Evolutionary conservation across 1,140 invertebrate genomes (phyloP), one percentile per base, ranked within the genome.

Genomic region (Pogonomyrmex barbatus): DNA sequence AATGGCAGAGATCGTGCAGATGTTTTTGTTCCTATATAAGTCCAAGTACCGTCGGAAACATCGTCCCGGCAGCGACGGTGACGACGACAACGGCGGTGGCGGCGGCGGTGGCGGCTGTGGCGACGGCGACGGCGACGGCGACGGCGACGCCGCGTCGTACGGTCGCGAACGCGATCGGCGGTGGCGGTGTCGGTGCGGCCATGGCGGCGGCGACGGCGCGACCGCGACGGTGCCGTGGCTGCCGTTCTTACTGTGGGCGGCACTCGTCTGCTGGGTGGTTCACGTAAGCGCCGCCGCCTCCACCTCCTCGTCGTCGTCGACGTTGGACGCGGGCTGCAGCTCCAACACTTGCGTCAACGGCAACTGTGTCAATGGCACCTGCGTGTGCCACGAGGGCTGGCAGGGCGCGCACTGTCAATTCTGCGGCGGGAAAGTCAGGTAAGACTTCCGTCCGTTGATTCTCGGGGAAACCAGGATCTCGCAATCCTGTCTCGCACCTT

Each of bases 391-490:
- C 92, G 97, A 98, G 93, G 98, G 98, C 70, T 99, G 98, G 98
- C 97, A 98, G 94, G 98, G 98, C 63, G 95, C 96, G 36, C 96
- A 97, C 87, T 99, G 98, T 95, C 97, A 98, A 94, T 98, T 97
- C 94, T 99, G 98, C 95, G 97, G 97, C 77, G 98, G 98, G 85
- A 98, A 98, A 97, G 97, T 98, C 92, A 98, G 97, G 98, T 99
- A 96, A 96, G 96, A 39, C 10, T 14, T 39, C n/a, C 36, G 4
- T 12, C 17, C 4, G 60, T 60, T 10, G 8, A 33, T 33, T 36
- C 4, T 24, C 24, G 24, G 24, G 24, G 33, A 1, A 36, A 33
- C 8, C 6, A 30, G n/a, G 14, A 42, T 2, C 42, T 33, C 2
- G n/a, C 77, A 45, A 50, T 54, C 5, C 4, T 54, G 17, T 33